A percentile compares a stretch with the other conserved stretches of the same genome.
Evolutionary conservation across 2,797 vertebrate genomes (phyloP).

Genomic region (Phyllotis vaccarum): DNA sequence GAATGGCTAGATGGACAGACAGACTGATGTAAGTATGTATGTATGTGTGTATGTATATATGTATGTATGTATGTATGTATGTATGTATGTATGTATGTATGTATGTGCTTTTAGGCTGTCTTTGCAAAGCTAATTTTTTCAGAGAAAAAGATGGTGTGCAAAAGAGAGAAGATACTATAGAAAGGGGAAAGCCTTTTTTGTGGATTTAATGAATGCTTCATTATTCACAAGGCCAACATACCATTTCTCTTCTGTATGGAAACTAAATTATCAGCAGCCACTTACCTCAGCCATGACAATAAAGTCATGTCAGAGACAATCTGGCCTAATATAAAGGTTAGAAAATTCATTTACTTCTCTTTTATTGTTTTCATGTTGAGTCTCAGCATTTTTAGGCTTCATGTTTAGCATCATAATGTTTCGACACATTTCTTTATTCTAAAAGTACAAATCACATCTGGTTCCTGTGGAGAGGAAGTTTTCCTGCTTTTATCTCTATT

Average conservation of each 20-base stretch:
- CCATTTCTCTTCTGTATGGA: not conserved
- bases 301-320: not conserved
- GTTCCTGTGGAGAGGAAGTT: not conserved
- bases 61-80: too few species aligned
- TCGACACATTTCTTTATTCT: not conserved
- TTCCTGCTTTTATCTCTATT: not conserved
- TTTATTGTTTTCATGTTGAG: conserved; percentile 11
- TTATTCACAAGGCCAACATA: not conserved
- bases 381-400: not conserved
- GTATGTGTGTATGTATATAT: too few species aligned
- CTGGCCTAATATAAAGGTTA: not conserved
- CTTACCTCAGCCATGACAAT: not conserved
- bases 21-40: not conserved
- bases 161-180: not conserved
- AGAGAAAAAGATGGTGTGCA: not conserved
- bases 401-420: not conserved
- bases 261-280: not conserved
- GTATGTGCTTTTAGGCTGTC: not conserved
- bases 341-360: conserved; percentile 28
- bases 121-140: conserved; percentile 15
- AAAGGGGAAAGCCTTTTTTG: not conserved
- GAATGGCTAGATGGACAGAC: not conserved
- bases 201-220: not conserved
- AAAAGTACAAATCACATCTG: not conserved
- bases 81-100: too few species aligned